These are phyloP conservation scores for rabbit (Oryctolagus cuniculus) DNA, from an alignment of 2,113 vertebrate genomes.

Conservation along the genomic window mOryCun1.1 NC_091434.1:170748001-170748500, in stretches of 20 bases:
- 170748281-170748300: not conserved
- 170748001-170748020: not conserved
- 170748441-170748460: slow-evolving; percentile 51
- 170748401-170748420: slow-evolving; percentile 80
- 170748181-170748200: not conserved
- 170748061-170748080: not conserved
- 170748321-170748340: slow-evolving; percentile 74
- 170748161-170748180: not conserved
- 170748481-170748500: slow-evolving; percentile 69
- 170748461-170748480: slow-evolving; percentile 80
- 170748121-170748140: not conserved
- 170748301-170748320: slow-evolving; percentile 54
- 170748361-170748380: slow-evolving; percentile 67
- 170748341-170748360: slow-evolving; percentile 72
- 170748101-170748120: slow-evolving; percentile 9
- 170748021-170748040: not conserved
- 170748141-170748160: not conserved
- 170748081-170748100: not conserved
- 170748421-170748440: slow-evolving; percentile 79
- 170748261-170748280: slow-evolving; percentile 18
- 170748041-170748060: not conserved
- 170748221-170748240: not conserved
- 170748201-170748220: not conserved
- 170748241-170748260: not conserved
- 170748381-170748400: slow-evolving; percentile 81